Percentiles rank a stretch among this genome's conserved stretches.
These are phyloP conservation scores for Drosophila macrospina DNA, from an alignment of 2,888 invertebrate species.

Conservation along the genomic window DNA sequence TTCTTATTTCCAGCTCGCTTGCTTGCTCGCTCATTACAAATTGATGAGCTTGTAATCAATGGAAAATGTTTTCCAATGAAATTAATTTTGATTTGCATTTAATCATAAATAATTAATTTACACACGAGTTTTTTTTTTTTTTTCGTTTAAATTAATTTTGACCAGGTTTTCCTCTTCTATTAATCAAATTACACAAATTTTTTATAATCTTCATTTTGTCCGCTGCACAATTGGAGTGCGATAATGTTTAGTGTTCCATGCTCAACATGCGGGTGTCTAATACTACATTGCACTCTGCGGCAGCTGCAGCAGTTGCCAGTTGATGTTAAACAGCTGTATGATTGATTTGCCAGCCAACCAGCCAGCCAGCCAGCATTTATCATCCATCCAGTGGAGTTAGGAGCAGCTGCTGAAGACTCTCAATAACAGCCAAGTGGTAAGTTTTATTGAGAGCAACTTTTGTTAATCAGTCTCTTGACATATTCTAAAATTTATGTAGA, in stretches of 20 bases:
- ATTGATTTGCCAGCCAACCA: constrained; percentile 53
- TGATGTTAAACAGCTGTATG: constrained; percentile 23
- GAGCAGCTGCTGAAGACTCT: constrained; percentile 33
- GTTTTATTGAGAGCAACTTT: constrained; percentile 42
- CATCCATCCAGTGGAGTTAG: constrained; percentile 4
- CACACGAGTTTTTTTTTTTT: constrained; percentile 6
- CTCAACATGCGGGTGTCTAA: constrained; percentile 53
- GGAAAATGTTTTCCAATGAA: constrained; percentile 26
- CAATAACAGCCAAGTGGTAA: constrained; percentile 39
- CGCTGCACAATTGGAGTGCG: background rate
- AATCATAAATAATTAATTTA: constrained; percentile 62
- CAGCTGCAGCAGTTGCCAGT: constrained; percentile 30
- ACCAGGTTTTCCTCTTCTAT: constrained; percentile 42
- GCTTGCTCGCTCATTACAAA: constrained; percentile 55
- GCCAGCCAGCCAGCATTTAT: constrained; percentile 40
- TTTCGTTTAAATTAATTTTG: too few species aligned
- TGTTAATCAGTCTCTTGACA: constrained; percentile 27
- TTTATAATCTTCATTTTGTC: constrained; percentile 25
- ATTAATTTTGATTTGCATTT: constrained; percentile 59
- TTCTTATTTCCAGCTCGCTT: constrained; percentile 32
- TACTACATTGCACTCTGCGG: constrained; percentile 28
- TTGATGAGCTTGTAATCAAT: constrained; percentile 64
- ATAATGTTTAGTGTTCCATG: constrained; percentile 15
- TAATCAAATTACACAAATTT: constrained; percentile 59
- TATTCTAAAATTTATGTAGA: constrained; percentile 28